phyloP scores from a whole-genome alignment of 2,113 vertebrate genomes.

The Raja brachyura region DNA sequence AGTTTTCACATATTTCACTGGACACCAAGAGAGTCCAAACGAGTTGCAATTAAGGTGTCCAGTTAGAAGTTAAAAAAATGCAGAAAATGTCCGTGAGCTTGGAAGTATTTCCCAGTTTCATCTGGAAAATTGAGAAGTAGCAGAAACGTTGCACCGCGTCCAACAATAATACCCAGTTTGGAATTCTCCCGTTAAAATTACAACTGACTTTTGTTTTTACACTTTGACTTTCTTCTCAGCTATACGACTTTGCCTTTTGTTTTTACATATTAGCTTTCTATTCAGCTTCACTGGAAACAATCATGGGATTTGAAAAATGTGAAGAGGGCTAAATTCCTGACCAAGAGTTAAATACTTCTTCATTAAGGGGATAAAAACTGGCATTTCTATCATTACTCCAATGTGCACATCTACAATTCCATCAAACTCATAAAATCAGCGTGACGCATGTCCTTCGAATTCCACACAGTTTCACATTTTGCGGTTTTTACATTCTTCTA shows the following conservation, averaged over 20 bases:
- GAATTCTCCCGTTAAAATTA: slow-evolving; percentile 12
- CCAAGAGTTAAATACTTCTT: background rate
- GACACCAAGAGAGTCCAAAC: background rate
- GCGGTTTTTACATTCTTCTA: no score
- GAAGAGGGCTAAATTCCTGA: background rate
- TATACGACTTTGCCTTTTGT: background rate
- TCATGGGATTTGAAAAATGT: background rate
- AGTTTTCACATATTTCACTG: background rate
- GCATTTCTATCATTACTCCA: background rate
- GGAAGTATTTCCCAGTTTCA: background rate
- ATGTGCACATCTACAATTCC: background rate
- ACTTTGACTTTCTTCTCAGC: background rate
- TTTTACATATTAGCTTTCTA: background rate
- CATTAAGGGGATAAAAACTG: no score
- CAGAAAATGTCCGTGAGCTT: background rate
- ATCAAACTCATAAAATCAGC: background rate
- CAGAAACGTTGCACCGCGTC: background rate
- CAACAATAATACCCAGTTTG: slow-evolving; percentile 17
- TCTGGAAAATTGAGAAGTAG: background rate
- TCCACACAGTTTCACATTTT: no score
- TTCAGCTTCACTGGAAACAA: background rate
- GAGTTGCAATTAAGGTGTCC: background rate
- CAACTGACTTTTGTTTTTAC: background rate
- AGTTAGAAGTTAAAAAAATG: background rate
- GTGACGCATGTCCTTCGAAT: no score